phyloP scores from a whole-genome alignment of 2,113 vertebrate genomes.

The Ursus arctos region DNA sequence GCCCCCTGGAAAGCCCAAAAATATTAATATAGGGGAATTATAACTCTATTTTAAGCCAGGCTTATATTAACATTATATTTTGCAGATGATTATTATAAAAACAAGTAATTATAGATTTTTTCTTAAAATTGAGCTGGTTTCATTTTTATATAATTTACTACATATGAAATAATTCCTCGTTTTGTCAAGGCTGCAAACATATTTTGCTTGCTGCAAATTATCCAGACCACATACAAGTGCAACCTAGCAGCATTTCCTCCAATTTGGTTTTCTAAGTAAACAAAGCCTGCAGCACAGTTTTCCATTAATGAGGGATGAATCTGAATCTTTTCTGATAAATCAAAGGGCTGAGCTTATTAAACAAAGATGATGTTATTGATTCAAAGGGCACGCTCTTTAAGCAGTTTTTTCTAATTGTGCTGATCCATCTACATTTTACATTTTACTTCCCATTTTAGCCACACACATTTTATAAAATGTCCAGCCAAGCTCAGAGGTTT shows the following conservation, averaged over 20 bases:
- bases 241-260: conserved; percentile 47
- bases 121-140: conserved; percentile 8
- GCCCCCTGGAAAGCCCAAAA: background rate
- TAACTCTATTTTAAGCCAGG: conserved; percentile 22
- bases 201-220: conserved; percentile 64
- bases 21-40: background rate
- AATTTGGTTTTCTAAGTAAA: conserved; percentile 74
- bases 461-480: conserved; percentile 33
- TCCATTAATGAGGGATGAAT: conserved; percentile 71
- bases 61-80: background rate
- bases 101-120: conserved; percentile 52
- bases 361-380: conserved; percentile 78
- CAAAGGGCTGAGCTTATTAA: conserved; percentile 70
- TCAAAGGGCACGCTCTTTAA: conserved; percentile 39
- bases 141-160: conserved; percentile 45
- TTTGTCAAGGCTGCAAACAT: conserved; percentile 10
- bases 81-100: conserved; percentile 18
- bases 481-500: background rate
- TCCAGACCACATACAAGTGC: background rate
- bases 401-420: conserved; percentile 56
- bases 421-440: conserved; percentile 60
- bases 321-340: conserved; percentile 71
- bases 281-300: conserved; percentile 59
- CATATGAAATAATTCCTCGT: conserved; percentile 35
- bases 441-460: conserved; percentile 48